Evolutionary conservation across 2,888 invertebrate species (phyloP).

Genomic region (Eupelmus urozonus): DNA sequence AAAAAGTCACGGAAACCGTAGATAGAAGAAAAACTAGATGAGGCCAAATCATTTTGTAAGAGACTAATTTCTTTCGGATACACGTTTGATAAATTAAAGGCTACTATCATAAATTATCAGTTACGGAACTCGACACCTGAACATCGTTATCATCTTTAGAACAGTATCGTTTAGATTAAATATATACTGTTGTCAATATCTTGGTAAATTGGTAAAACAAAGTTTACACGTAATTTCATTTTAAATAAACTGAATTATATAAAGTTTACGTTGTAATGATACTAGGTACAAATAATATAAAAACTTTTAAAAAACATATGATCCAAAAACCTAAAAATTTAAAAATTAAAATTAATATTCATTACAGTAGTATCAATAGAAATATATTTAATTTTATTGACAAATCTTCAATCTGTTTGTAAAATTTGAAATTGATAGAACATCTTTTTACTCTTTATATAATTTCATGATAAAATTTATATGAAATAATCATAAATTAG

Average conservation of each 20-base stretch:
- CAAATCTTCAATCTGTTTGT: background rate
- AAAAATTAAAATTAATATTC: background rate
- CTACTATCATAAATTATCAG: slow-evolving; percentile 32
- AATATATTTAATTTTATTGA: no score
- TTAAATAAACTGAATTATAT: background rate
- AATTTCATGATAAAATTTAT: slow-evolving; percentile 18
- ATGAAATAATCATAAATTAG: slow-evolving; percentile 20
- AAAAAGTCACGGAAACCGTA: background rate
- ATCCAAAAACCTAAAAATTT: background rate
- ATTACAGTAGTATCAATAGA: background rate
- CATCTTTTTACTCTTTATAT: slow-evolving; percentile 10
- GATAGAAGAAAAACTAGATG: background rate
- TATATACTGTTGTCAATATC: no score
- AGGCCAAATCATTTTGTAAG: background rate
- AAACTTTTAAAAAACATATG: no score
- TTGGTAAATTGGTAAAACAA: no score
- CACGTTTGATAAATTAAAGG: slow-evolving; percentile 10
- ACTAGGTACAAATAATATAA: no score
- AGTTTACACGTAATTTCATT: no score
- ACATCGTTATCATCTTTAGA: slow-evolving; percentile 12
- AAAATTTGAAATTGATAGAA: slow-evolving; percentile 19
- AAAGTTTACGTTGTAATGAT: background rate
- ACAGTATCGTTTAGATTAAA: background rate
- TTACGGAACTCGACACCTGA: slow-evolving; percentile 24
- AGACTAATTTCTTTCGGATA: no score